Percentiles rank a stretch among this genome's conserved stretches.
phyloP scores from a whole-genome alignment of 1,140 invertebrate genomes.

The Drosophila triauraria region DNA sequence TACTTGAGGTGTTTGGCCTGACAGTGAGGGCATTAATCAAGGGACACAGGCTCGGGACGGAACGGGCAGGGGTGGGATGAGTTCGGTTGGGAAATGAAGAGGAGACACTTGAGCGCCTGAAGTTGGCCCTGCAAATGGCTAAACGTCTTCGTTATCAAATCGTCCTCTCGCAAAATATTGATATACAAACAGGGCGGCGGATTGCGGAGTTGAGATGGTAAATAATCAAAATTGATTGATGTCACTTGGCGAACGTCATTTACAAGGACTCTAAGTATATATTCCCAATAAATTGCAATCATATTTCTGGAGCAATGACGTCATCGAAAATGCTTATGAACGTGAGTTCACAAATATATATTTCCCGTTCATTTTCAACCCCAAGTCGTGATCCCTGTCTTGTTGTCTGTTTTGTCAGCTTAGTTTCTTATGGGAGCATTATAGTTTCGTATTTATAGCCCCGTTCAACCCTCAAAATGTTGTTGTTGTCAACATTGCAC shows the following conservation, averaged over 20 bases:
- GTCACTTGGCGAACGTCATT: conserved; percentile 9
- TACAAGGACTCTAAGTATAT: background rate
- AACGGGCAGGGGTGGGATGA: background rate
- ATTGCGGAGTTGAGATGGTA: conserved; percentile 26
- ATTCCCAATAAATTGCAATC: conserved; percentile 33
- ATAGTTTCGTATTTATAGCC: conserved; percentile 46
- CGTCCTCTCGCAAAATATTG: conserved; percentile 46
- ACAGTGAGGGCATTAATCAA: conserved; percentile 54
- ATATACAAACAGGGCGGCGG: conserved; percentile 27
- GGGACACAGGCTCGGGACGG: background rate
- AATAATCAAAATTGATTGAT: conserved; percentile 44
- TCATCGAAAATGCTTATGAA: conserved; percentile 37
- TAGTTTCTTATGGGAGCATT: conserved; percentile 47
- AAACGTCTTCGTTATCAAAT: conserved; percentile 54
- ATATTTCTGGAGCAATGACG: conserved; percentile 34
- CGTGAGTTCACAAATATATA: conserved; percentile 36
- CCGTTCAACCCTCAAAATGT: conserved; percentile 52
- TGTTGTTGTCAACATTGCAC: conserved; percentile 39
- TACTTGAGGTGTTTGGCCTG: conserved; percentile 50
- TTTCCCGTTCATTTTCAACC: conserved; percentile 34
- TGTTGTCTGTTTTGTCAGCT: conserved; percentile 53
- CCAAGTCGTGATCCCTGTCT: conserved; percentile 41
- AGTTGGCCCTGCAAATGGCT: conserved; percentile 51
- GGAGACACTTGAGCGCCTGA: conserved; percentile 38
- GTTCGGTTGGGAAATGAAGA: conserved; percentile 15